Evolutionary conservation across 2,888 invertebrate species (phyloP), one percentile per base, ranked within the genome.

Genomic region (Horisme vitalbata): DNA sequence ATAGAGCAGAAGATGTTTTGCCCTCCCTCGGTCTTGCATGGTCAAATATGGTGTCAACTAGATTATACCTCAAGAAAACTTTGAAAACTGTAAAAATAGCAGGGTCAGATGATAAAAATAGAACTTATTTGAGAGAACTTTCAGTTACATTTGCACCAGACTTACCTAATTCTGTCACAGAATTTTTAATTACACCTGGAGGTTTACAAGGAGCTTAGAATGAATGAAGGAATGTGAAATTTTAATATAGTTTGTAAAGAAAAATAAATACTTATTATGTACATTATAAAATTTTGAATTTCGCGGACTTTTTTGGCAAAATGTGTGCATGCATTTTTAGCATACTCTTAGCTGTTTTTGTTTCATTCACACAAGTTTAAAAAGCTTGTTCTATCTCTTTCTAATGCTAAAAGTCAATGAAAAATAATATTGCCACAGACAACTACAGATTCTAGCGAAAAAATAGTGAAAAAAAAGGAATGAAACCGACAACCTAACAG

Each of bases 11-110:
- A 35, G 63, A 71, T 59, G 59, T 81, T 5, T 41, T 87, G 31
- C 90, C 90, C 7, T 76, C 83, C 6, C 61, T 90, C 24, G 90
- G 90, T 1, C 57, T 90, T 26, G 82, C 84, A 34, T 90, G 90
- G 90, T 84, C 90, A 2, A 90, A 90, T 52, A 79, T 90, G 81
- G 66, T 90, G 24, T 69, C 76, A 14, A 79, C 79, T 4, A 75
- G 90, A 49, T 55, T 85, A 4, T 61, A 64, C 50, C 37, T 83
- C n/a, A 71, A 49, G 32, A 80, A 75, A 60, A 68, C 63, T 20
- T 41, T 44, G 14, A 35, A 55, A 31, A 43, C 37, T 31, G 34
- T 55, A 9, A 26, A 48, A 44, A 11, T 46, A 31, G 47, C 39
- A 5, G 24, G 36, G 4, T 1, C n/a, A 53, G 28, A 48, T 56